A percentile compares a stretch with the other conserved stretches of the same genome.
These are phyloP conservation scores for Anhinga anhinga DNA, from an alignment of 2,113 vertebrate genomes.

Conservation along the genomic window DNA sequence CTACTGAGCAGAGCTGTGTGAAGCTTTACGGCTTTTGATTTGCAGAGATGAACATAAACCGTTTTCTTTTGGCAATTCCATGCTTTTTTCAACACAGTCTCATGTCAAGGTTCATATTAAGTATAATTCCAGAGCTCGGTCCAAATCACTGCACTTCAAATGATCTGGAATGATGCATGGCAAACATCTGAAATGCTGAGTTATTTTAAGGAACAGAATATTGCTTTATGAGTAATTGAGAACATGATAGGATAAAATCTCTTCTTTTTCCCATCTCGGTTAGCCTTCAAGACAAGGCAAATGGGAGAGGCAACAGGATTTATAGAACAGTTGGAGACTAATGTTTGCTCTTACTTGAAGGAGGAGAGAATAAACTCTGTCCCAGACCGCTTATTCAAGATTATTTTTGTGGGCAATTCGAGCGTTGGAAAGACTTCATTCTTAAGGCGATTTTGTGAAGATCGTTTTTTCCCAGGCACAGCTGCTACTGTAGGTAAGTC, in stretches of 20 bases:
- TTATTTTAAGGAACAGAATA: constrained; percentile 6
- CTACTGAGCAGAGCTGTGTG: background rate
- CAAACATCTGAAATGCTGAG: background rate
- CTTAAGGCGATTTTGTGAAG: constrained; percentile 86
- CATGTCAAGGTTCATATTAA: background rate
- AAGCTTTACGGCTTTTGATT: background rate
- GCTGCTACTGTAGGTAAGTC: constrained; percentile 90
- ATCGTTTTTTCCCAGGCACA: constrained; percentile 78
- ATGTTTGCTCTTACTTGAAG: constrained; percentile 51
- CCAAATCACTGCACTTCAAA: background rate
- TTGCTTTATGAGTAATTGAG: background rate
- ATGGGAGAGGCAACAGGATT: background rate
- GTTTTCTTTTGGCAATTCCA: background rate
- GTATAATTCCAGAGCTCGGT: background rate
- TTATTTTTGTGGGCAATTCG: constrained; percentile 89
- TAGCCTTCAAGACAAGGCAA: background rate
- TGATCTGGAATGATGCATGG: background rate
- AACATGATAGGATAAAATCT: background rate
- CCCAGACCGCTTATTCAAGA: constrained; percentile 89
- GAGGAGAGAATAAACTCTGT: constrained; percentile 59
- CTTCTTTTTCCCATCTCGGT: background rate
- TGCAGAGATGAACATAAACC: background rate
- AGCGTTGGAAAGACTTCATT: constrained; percentile 93
- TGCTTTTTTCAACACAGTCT: background rate
- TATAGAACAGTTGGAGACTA: background rate